Conservation (phyloP, 2,797 vertebrate genomes). For the Luscinia megarhynchos region DNA sequence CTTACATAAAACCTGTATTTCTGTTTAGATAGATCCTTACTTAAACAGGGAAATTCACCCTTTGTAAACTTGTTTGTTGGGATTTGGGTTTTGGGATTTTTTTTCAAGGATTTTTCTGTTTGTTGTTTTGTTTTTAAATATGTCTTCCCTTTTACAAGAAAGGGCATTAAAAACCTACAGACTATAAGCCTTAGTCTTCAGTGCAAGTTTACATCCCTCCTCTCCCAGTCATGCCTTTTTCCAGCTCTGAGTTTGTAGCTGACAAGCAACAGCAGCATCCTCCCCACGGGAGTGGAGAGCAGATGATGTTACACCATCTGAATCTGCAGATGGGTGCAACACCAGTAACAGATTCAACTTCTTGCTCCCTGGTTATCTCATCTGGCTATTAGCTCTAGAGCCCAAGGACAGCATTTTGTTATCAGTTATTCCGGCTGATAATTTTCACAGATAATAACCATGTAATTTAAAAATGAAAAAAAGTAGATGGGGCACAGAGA, state of each 20-base stretch:
- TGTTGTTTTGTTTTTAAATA: background rate
- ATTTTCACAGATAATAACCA: constrained; percentile 16
- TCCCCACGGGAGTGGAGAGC: rapidly evolving
- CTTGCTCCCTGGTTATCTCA: background rate
- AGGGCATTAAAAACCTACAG: background rate
- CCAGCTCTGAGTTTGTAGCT: background rate
- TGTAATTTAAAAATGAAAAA: background rate
- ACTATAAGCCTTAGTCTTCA: background rate
- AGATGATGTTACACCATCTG: background rate
- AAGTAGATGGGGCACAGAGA: background rate
- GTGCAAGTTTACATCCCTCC: background rate
- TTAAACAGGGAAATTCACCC: background rate
- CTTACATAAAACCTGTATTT: background rate
- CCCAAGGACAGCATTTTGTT: background rate
- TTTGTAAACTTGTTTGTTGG: background rate
- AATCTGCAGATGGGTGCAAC: background rate
- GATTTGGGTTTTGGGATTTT: background rate
- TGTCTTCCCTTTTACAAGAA: background rate
- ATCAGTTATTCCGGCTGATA: background rate
- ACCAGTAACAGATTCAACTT: background rate
- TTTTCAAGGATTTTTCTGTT: background rate
- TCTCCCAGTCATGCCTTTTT: background rate
- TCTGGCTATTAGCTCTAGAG: background rate
- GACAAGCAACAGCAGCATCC: background rate
- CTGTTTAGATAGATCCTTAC: background rate